These are phyloP conservation scores for Ochropleura leucogaster DNA, from an alignment of 2,888 invertebrate species.

Conservation along the genomic window DNA sequence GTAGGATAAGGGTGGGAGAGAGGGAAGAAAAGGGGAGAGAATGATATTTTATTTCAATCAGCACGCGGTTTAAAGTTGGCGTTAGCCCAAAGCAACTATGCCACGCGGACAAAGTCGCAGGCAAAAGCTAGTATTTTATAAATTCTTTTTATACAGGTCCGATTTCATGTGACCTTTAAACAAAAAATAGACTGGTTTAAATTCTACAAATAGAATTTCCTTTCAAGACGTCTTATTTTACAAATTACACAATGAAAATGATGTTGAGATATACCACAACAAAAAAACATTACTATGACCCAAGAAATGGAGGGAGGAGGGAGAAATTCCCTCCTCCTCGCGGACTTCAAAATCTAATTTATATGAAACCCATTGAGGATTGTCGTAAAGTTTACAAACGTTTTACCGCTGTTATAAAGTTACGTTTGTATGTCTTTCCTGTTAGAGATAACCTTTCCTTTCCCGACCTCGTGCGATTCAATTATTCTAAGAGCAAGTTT, in stretches of 20 bases:
- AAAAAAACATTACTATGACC: conserved; percentile 20
- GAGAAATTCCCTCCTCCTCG: neutral
- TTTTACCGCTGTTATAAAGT: conserved; percentile 47
- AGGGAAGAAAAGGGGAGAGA: no score
- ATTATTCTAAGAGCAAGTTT: conserved; percentile 36
- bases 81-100: no score
- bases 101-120: no score
- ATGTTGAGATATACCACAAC: neutral
- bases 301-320: conserved; percentile 6
- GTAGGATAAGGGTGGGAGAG: no score
- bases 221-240: neutral
- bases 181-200: neutral
- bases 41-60: no score
- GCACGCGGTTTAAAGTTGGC: no score
- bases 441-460: conserved; percentile 19
- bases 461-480: conserved; percentile 22
- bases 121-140: neutral
- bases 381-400: conserved; percentile 52
- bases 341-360: conserved; percentile 53
- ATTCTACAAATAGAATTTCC: neutral
- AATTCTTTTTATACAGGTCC: neutral
- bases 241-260: conserved; percentile 12
- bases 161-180: no score
- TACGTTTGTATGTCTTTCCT: conserved; percentile 38
- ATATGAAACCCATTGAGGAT: conserved; percentile 42